Evolutionary conservation across 2,113 vertebrate genomes (phyloP).

Genomic region (Oncorhynchus tshawytscha): DNA sequence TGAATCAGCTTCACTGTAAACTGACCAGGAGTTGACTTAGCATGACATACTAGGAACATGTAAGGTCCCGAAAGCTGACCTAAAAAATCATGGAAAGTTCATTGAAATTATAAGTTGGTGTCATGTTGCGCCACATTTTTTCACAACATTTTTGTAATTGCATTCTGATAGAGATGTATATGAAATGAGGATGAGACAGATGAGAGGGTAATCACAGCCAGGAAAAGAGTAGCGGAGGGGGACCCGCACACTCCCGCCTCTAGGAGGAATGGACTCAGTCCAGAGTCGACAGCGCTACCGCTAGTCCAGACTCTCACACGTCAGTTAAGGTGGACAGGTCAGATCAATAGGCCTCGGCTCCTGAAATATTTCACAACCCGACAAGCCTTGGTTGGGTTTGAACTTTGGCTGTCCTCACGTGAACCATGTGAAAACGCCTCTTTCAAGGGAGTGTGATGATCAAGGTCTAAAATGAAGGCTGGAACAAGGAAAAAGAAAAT

Average conservation of each 20-base stretch:
- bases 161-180: no score
- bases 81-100: constrained; percentile 21
- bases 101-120: not conserved
- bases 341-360: not conserved
- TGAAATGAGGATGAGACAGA: no score
- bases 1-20: constrained; percentile 44
- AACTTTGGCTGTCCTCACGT: constrained; percentile 12
- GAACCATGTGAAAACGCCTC: constrained; percentile 14
- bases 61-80: not conserved
- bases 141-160: not conserved
- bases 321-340: not conserved
- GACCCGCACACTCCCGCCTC: no score
- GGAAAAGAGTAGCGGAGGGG: no score
- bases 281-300: no score
- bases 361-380: not conserved
- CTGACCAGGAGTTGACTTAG: not conserved
- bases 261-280: no score
- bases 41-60: constrained; percentile 20
- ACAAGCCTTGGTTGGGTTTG: not conserved
- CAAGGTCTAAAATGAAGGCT: constrained; percentile 27
- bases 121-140: not conserved
- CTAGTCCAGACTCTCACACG: no score
- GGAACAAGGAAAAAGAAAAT: constrained; percentile 26
- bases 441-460: constrained; percentile 16
- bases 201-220: no score